These are phyloP conservation scores for Chauna torquata DNA, from an alignment of 2,113 vertebrate species.

Conservation along the genomic window DNA sequence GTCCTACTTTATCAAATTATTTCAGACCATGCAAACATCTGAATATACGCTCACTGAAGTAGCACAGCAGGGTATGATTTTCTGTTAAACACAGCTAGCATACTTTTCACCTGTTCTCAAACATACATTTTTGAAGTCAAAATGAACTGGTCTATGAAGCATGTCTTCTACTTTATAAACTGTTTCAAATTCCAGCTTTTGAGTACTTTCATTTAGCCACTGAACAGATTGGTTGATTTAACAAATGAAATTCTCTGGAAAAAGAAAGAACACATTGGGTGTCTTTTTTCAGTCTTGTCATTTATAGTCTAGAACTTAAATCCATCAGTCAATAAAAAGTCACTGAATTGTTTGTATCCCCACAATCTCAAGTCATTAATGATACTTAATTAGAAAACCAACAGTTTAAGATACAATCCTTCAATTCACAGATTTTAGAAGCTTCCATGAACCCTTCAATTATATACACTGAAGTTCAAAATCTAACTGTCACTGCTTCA, in stretches of 20 bases:
- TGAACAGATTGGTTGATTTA: background rate
- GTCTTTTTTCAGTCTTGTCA: background rate
- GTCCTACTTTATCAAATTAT: background rate
- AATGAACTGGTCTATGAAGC: background rate
- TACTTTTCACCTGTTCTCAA: background rate
- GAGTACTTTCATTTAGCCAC: background rate
- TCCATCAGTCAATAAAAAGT: background rate
- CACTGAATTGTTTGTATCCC: background rate
- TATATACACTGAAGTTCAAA: background rate
- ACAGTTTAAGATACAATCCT: background rate
- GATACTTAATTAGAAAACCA: background rate
- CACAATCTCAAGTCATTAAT: background rate
- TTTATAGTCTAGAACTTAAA: background rate
- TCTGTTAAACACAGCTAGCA: background rate
- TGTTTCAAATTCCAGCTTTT: background rate
- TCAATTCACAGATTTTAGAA: background rate
- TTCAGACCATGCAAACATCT: background rate
- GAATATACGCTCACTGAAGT: background rate
- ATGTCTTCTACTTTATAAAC: background rate
- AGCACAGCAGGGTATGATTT: background rate
- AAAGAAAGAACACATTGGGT: rapidly evolving
- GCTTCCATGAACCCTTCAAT: background rate
- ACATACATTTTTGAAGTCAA: background rate
- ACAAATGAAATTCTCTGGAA: background rate
- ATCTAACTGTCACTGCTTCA: background rate